Base-by-base conservation (phyloP, 2,113 vertebrate species). In the Grammomys surdaster region DNA sequence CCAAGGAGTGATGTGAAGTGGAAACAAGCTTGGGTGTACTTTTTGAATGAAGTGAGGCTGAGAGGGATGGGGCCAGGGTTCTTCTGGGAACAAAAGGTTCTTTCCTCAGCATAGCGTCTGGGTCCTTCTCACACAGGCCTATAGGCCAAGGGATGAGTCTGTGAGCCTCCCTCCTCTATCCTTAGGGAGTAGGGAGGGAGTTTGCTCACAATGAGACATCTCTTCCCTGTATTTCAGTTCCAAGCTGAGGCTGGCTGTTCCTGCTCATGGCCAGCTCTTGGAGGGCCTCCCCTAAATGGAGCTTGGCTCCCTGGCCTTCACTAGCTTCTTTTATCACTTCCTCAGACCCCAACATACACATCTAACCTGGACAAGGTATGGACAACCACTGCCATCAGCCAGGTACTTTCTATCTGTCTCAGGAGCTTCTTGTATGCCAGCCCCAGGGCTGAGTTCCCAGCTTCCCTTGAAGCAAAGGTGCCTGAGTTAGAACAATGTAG, bases 401-500 rank as follows among this genome's bases (percentile, higher is more conserved):
- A 2, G 70, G 60, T 51, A 48, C 20, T 33, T 60, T 72, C 78
- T 58, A 17, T 19, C 20, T 13, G 54, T 56, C 54, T 73, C 43
- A 56, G 20, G n/a, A 31, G 67, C 85, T 78, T 65, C 33, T 58
- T 80, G 75, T n/a, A 54, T 1, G 14, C n/a, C 70, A 91, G 85
- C 51, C 43, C 48, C 20, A 12, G 58, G 58, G 7, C 81, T 85
- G 43, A 89, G 65, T 43, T 88, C 40, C 63, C 63, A 80, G 85
- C 69, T 86, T 87, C 91, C 88, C 69, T 65, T 63, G 73, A 31
- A 86, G 48, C 5, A 56, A 94, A 40, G 58, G 65, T 92, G 65
- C 91, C 90, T 60, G 75, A 89, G n/a, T 60, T 80, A 90, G 56
- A 70, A 89, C 89, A 88, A 51, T 43, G 75, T 1, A 60, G 72